A percentile compares a stretch with the other conserved stretches of the same genome.
These are phyloP conservation scores for Pseudomyrmex sp. DNA, from an alignment of 1,140 invertebrate genomes.

Conservation along the genomic window DNA sequence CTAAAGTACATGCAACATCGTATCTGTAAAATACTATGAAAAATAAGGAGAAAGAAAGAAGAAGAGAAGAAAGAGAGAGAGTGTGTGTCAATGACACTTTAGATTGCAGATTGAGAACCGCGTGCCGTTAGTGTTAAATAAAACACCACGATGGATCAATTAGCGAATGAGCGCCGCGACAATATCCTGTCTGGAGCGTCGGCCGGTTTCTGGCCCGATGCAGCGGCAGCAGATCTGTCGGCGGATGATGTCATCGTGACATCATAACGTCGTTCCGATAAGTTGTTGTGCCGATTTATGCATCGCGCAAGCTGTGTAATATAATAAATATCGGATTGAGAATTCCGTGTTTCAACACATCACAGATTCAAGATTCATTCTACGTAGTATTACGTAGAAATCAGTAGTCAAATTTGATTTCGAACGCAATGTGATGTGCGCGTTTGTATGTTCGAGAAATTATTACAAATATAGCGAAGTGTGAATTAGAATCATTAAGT, in stretches of 20 bases:
- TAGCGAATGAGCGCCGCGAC: slow-evolving; percentile 82
- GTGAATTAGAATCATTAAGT: background rate
- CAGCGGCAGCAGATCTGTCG: slow-evolving; percentile 64
- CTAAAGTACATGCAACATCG: too few relatives aligned
- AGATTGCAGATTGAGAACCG: slow-evolving; percentile 76
- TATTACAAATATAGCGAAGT: too few relatives aligned
- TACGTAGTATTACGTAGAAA: background rate
- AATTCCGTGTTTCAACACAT: slow-evolving; percentile 8
- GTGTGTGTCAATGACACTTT: slow-evolving; percentile 19
- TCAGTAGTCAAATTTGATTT: background rate
- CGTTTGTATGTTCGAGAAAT: too few relatives aligned
- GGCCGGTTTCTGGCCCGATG: slow-evolving; percentile 51
- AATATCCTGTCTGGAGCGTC: slow-evolving; percentile 82
- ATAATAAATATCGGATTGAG: slow-evolving; percentile 30
- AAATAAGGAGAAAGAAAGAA: too few relatives aligned
- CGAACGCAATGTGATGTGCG: background rate
- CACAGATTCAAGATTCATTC: background rate
- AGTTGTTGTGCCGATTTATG: slow-evolving; percentile 46
- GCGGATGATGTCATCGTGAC: slow-evolving; percentile 79
- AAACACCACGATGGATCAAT: slow-evolving; percentile 82
- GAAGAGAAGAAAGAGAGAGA: too few relatives aligned
- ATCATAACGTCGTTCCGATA: slow-evolving; percentile 77
- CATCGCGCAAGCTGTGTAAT: background rate
- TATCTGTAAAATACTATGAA: too few relatives aligned
- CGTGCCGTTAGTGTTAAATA: slow-evolving; percentile 76